Evolutionary conservation across 2,797 vertebrate genomes (phyloP).

Genomic region (Vespertilio murinus): DNA sequence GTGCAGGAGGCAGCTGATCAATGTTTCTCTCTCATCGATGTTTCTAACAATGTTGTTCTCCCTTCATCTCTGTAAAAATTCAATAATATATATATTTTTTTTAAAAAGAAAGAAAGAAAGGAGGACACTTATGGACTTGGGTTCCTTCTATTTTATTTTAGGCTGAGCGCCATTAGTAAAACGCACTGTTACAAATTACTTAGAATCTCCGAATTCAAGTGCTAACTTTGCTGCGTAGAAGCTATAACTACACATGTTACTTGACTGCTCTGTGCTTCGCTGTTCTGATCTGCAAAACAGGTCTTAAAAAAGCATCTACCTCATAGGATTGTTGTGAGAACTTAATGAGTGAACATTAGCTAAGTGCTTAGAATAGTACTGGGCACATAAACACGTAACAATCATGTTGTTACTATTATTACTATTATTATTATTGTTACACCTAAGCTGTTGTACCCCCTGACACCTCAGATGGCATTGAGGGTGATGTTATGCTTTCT

Average conservation of each 20-base stretch:
- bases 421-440: not conserved
- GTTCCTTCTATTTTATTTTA: not conserved
- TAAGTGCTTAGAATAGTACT: not conserved
- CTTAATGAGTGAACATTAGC: not conserved
- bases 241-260: not conserved
- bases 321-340: not conserved
- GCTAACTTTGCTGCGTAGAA: not conserved
- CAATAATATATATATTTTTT: too few relatives aligned
- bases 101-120: not conserved
- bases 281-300: not conserved
- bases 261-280: not conserved
- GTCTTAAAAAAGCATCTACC: not conserved
- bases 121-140: not conserved
- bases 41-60: too few relatives aligned
- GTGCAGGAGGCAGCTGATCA: too few relatives aligned
- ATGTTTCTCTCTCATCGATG: too few relatives aligned
- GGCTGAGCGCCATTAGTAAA: not conserved
- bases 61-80: too few relatives aligned
- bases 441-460: not conserved
- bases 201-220: not conserved
- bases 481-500: not conserved
- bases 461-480: not conserved
- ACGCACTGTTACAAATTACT: not conserved
- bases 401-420: not conserved
- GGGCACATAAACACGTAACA: not conserved